A percentile compares a stretch with the other conserved stretches of the same genome.
Conservation (phyloP, 2,113 vertebrate genomes). For the Syngnathus scovelli region DNA sequence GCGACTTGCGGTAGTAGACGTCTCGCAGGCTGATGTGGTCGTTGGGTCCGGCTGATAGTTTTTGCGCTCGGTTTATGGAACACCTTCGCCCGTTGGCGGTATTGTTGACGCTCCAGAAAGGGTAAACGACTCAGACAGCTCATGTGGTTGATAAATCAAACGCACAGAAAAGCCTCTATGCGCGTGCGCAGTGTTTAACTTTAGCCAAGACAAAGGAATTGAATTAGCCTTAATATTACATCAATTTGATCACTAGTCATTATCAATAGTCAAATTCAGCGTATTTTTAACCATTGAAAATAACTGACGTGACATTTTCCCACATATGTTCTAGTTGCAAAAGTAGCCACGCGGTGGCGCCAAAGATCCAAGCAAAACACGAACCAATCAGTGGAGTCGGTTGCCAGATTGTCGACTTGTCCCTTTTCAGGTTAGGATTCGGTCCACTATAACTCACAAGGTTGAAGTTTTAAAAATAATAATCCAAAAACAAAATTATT, state of each 20-base stretch:
- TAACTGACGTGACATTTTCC: neutral
- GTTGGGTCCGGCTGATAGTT: constrained; percentile 28
- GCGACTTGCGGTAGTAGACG: constrained; percentile 21
- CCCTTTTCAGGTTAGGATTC: neutral
- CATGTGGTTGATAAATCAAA: constrained; percentile 16
- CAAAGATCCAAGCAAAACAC: constrained; percentile 6
- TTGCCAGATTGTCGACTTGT: neutral
- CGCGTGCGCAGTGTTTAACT: constrained; percentile 15
- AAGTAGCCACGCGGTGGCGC: constrained; percentile 38
- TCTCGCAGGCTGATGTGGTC: constrained; percentile 48
- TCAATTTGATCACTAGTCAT: neutral
- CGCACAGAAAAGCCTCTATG: neutral
- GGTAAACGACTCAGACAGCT: neutral
- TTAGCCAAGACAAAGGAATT: neutral
- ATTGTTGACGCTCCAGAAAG: accelerated
- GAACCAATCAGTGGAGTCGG: no score
- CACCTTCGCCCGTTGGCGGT: neutral
- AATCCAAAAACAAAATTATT: no score
- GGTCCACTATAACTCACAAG: neutral
- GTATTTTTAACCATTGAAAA: neutral
- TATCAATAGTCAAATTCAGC: neutral
- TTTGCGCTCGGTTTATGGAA: constrained; percentile 9
- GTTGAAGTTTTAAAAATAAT: no score
- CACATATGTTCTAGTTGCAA: neutral
- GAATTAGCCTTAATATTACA: neutral